Evolutionary conservation across 2,888 invertebrate species (phyloP).

Genomic region (Auanema sp.): DNA sequence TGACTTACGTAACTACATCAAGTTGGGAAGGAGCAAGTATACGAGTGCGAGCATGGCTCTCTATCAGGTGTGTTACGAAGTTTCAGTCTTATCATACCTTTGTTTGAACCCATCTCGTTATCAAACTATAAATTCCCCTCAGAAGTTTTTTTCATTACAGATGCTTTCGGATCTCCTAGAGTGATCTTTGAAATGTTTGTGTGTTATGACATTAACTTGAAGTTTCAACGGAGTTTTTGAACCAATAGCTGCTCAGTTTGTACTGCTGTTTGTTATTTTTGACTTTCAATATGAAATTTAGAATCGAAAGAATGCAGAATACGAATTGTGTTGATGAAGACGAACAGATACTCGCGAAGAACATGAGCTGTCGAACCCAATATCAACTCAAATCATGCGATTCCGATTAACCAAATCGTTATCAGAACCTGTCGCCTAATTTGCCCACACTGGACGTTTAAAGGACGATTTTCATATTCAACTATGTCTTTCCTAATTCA

Average conservation of each 20-base stretch:
- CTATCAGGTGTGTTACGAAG: too few species aligned
- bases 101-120: conserved; percentile 1
- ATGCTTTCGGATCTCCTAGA: not conserved
- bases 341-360: not conserved
- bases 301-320: too few species aligned
- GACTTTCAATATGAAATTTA: too few species aligned
- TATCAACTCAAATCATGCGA: not conserved
- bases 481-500: too few species aligned
- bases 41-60: too few species aligned
- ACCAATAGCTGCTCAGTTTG: not conserved
- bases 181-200: not conserved
- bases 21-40: too few species aligned
- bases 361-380: not conserved
- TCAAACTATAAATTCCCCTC: conserved; percentile 1
- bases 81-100: not conserved
- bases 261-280: conserved; percentile 2
- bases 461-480: too few species aligned
- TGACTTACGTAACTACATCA: too few species aligned
- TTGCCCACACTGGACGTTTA: too few species aligned
- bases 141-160: not conserved
- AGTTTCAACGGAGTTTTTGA: not conserved
- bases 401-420: too few species aligned
- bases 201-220: not conserved
- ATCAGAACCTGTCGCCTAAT: too few species aligned
- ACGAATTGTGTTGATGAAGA: not conserved